Percentiles rank a stretch among this genome's conserved stretches.
Conservation (phyloP, 2,888 invertebrate species). For the Lissocephala sabroskyi region DNA sequence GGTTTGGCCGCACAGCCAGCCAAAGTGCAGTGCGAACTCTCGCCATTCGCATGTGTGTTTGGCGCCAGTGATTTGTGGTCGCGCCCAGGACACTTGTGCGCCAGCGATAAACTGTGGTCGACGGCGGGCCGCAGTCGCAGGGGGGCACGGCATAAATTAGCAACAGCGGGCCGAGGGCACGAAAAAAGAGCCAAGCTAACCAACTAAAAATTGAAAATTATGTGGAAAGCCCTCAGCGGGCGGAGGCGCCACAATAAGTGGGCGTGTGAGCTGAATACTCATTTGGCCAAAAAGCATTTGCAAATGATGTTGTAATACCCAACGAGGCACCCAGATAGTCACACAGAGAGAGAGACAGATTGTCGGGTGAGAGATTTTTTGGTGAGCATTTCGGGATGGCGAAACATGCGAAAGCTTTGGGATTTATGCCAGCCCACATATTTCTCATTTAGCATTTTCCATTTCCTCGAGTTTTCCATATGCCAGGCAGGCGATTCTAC, state of each 20-base stretch:
- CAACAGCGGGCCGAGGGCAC: conserved; percentile 45
- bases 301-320: not conserved
- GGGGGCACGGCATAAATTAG: conserved; percentile 44
- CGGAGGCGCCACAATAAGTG: too few species aligned
- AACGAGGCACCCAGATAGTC: not conserved
- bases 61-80: conserved; percentile 53
- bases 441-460: conserved; percentile 59
- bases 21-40: not conserved
- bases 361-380: too few species aligned
- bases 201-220: conserved; percentile 21
- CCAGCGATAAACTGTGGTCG: conserved; percentile 53
- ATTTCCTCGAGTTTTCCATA: too few species aligned
- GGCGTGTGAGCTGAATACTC: too few species aligned
- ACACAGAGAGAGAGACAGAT: too few species aligned
- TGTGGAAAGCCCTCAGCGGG: too few species aligned
- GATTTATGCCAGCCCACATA: conserved; percentile 49
- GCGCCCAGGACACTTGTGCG: conserved; percentile 41
- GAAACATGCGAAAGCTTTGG: conserved; percentile 39
- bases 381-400: conserved; percentile 1
- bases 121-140: conserved; percentile 16
- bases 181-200: conserved; percentile 15
- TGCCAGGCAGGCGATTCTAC: not conserved
- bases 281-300: conserved; percentile 5
- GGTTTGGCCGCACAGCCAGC: too few species aligned
- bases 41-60: conserved; percentile 22